phyloP scores from a whole-genome alignment of 2,113 vertebrate genomes.

The Maccullochella peelii region DNA sequence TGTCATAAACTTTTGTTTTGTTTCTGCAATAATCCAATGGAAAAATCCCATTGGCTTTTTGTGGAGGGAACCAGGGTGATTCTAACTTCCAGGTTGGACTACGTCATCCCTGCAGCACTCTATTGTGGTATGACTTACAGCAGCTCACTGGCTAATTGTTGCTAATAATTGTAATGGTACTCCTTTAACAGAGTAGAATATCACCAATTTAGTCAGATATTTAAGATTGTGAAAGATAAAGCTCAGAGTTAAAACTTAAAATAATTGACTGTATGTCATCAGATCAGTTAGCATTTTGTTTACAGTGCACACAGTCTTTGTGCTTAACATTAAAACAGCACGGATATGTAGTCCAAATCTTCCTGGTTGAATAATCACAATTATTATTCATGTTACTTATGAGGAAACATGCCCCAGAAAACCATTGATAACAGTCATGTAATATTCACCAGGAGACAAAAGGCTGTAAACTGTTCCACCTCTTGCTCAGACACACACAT shows the following conservation, averaged over 20 bases:
- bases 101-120: no score
- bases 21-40: no score
- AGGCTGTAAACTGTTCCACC: slow-evolving; percentile 13
- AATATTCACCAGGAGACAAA: slow-evolving; percentile 17
- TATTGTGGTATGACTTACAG: no score
- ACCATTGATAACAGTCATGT: slow-evolving; percentile 6
- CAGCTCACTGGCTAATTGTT: no score
- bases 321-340: neutral
- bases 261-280: neutral
- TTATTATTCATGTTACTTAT: neutral
- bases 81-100: no score
- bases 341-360: neutral
- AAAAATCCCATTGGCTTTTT: no score
- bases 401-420: neutral
- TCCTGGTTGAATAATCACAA: neutral
- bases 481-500: neutral
- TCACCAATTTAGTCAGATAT: neutral
- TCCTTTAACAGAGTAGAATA: neutral
- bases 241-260: neutral
- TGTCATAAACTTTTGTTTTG: no score
- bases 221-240: neutral
- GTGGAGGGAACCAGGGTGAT: no score
- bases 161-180: neutral
- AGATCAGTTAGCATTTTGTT: no score
- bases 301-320: neutral